Evolutionary conservation across 1,140 invertebrate genomes (phyloP), one percentile per base, ranked within the genome.

Genomic region (Aphelenchoides besseyi): DNA sequence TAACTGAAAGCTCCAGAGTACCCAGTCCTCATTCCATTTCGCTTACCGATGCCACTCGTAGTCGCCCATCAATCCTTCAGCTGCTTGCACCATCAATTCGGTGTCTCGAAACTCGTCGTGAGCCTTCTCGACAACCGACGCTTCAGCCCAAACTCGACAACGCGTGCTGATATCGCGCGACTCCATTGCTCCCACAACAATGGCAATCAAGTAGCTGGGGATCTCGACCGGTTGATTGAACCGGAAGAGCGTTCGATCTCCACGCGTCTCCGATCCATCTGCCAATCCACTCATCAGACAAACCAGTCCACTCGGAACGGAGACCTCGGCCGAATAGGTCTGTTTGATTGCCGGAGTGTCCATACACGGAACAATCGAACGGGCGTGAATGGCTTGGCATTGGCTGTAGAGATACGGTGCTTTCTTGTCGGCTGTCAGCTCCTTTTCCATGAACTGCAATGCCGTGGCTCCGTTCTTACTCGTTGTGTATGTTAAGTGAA

Each of bases 341-440:
- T 89, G 89, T 86, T 97, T 97, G 0, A 94, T 90, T n/a, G 89
- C 88, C 2, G 94, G 94, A 0, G 93, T 91, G 86, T 97, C 94
- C 88, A 97, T 94, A 82, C 93, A 95, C 2, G 95, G 94, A 12
- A 95, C 70, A 69, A 96, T 89, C 5, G 85, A 85, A 29, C 84
- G 74, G 61, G 86, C 85, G 87, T 94, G 92, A 76, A 95, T 94
- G 9, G 94, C 90, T 90, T 94, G 81, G 68, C 86, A 83, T 54
- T 80, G 83, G 70, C 86, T 79, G 72, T 94, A 97, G 72, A 97
- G 82, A 85, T 92, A 97, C 0, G 94, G 94, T 80, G 91, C 88
- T 74, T 89, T 88, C 86, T 92, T 91, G 53, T 93, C 92, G 3
- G 90, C 89, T n/a, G 94, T 97, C 86, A 95, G 92, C 74, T 90